Base-by-base conservation (phyloP, 2,888 invertebrate species). In the Helicoverpa assulta region DNA sequence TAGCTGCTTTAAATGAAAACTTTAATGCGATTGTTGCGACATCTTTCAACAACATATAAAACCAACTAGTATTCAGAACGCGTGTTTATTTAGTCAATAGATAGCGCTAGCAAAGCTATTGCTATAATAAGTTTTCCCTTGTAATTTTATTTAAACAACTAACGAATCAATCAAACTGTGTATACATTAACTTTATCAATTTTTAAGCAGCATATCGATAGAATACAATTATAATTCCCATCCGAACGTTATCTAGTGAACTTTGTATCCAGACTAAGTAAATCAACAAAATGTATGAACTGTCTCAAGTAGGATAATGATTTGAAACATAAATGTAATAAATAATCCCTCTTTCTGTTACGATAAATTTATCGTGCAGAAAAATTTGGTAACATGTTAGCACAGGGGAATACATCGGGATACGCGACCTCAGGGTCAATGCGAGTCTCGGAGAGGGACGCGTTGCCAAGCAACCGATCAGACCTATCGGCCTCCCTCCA, bases 341-440 rank as follows among this genome's bases (percentile, higher is more conserved):
- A 21, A 4, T 26, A 26, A 2, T 1, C 2, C 1, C 21, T 26
- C 8, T n/a, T 40, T 21, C 16, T 26, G 18, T 12, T 65, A 56
- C 53, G 16, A 33, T 55, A 3, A 52, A 50, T 71, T 70, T 63
- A 58, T 67, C 56, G 19, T 53, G 33, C 61, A 69, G 62, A 73
- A 68, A 64, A 75, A 62, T 29, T 54, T 26, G 51, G 62, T 52
- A 65, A 59, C 64, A 70, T 47, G 52, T 54, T 54, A 58, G 43
- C 73, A 67, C 66, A 66, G 56, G 70, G 70, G 73, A 79, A 74
- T 66, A 68, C 51, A 76, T 77, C 64, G 87, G 85, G 88, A 89
- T 87, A 87, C 87, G 83, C 89, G 88, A 89, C 90, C 90, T 87
- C 88, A 89, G 89, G 90, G 90, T 91, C 90, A 91, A 88, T 85